Evolutionary conservation across 2,888 invertebrate species (phyloP).

Genomic region (Pterostichus madidus): DNA sequence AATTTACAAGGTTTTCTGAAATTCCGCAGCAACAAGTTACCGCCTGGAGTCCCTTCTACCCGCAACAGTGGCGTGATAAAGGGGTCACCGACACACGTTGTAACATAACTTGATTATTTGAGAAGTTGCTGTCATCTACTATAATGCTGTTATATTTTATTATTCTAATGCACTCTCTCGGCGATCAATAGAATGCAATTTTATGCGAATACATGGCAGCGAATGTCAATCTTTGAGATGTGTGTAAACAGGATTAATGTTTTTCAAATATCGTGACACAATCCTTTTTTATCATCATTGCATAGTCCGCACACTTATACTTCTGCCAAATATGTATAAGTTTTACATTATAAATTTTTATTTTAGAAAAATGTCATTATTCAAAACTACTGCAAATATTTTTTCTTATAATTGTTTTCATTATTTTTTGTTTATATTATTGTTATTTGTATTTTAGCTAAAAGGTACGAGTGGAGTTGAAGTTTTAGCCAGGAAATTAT

Average conservation of each 20-base stretch:
- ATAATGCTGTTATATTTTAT: constrained; percentile 27
- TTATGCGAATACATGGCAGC: constrained; percentile 23
- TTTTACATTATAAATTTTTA: too few relatives aligned
- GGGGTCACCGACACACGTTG: constrained; percentile 23
- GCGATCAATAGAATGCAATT: constrained; percentile 43
- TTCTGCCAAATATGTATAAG: too few relatives aligned
- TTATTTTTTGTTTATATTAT: too few relatives aligned
- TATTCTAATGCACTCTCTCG: constrained; percentile 26
- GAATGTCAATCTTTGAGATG: constrained; percentile 48
- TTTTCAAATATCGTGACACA: constrained; percentile 25
- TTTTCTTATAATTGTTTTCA: too few relatives aligned
- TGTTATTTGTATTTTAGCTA: too few relatives aligned
- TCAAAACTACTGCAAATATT: too few relatives aligned
- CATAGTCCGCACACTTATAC: background rate
- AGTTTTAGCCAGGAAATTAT: too few relatives aligned
- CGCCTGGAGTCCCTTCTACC: constrained; percentile 6
- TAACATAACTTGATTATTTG: constrained; percentile 26
- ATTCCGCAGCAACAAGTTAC: constrained; percentile 31
- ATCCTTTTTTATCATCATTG: background rate
- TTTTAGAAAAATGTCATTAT: too few relatives aligned
- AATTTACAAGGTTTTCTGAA: background rate
- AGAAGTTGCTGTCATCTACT: constrained; percentile 13
- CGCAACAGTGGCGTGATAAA: constrained; percentile 17
- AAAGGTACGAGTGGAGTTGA: too few relatives aligned
- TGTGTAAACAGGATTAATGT: constrained; percentile 59